Base-by-base conservation (phyloP, 2,888 invertebrate species). In the Pristionchus exspectatus region DNA sequence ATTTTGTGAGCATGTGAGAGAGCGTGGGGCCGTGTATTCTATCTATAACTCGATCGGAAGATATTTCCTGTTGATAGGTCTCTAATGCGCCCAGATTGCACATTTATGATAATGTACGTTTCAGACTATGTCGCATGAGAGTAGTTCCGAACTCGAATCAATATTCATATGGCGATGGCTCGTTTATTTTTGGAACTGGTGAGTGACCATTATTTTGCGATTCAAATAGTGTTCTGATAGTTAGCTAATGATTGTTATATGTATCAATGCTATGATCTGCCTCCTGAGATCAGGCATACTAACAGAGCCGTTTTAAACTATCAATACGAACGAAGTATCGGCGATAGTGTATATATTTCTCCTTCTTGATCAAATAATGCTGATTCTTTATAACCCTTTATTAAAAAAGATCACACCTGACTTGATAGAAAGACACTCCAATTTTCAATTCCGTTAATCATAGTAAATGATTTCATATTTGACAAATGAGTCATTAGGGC, bases 141-240 rank as follows among this genome's bases (percentile, higher is more conserved):
- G 12, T 9, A 44, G 24, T 21, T 27, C 50, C 50, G 50, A n/a
- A 81, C 27, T 44, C 56, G n/a, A 12, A 14, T 9, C 59, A 27
- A 59, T 85, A 21, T 59, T 85, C 59, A 14, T 85, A 21, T 85
- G 30, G 59, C 7, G 59, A 85, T 85, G 84, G 33, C 16, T 85
- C 33, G 30, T 85, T 14, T 33, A n/a, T 10, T 3, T 59, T 2
- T 85, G 84, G 84, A 85, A 56, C 10, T 85, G 84, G 84, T 85
- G 59, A 56, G 33, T 59, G 44, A 50, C 44, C 14, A n/a, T 50
- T n/a, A 44, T 50, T 81, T 50, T 18, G 44, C 44, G 4, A 50
- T 10, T 50, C 3, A 3, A 44, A 44, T 44, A 44, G 44, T 50
- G 44, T 7, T 12, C 3, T 12, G 44, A 50, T 50, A 50, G 12